Base-by-base conservation (phyloP, 1,140 invertebrate genomes). In the Nasonia longicornis region DNA sequence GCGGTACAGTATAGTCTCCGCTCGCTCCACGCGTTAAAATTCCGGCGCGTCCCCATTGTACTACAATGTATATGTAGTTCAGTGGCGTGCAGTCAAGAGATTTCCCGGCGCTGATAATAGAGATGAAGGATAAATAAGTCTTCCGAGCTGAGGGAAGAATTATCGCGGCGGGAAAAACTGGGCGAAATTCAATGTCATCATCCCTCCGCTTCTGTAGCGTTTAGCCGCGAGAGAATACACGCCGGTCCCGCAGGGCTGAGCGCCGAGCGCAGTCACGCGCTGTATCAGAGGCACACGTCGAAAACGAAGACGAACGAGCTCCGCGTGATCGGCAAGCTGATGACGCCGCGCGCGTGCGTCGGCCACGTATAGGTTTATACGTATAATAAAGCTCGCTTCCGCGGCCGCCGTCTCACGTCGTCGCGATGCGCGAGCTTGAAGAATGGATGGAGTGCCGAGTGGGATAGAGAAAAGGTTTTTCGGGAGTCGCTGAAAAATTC, bases 241-340 rank as follows among this genome's bases (percentile, higher is more conserved):
- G 20, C 2, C 79, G 70, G 78, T 71, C 83, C 52, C 42, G 77
- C 38, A 73, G 69, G 64, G 20, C 20, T 31, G 4, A 71, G 35
- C 31, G 0, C 35, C 31, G 67, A 4, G 63, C 26, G 26, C 64
- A 66, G 22, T 29, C 52, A 66, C 26, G 64, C 64, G n/a, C 22
- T 22, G 16, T 66, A 29, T 58, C 64, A 66, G 67, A 29, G 16
- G 69, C 31, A 8, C 38, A n/a, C n/a, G 71, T 26, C 72, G 72
- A 58, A 63, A 77, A 77, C 76, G 76, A 77, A 77, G 76, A 77
- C 58, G 76, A 77, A 77, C 66, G 76, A 70, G 76, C 76, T 66
- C 42, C 76, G 66, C 76, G 76, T 77, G 76, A 77, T 77, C 76
- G 76, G 76, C 31, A 70, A 77, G 42, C 74, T 75, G 75, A 81